Evolutionary conservation across 2,797 vertebrate genomes (phyloP), one percentile per base, ranked within the genome.

Genomic region (Apodemus agrarius): DNA sequence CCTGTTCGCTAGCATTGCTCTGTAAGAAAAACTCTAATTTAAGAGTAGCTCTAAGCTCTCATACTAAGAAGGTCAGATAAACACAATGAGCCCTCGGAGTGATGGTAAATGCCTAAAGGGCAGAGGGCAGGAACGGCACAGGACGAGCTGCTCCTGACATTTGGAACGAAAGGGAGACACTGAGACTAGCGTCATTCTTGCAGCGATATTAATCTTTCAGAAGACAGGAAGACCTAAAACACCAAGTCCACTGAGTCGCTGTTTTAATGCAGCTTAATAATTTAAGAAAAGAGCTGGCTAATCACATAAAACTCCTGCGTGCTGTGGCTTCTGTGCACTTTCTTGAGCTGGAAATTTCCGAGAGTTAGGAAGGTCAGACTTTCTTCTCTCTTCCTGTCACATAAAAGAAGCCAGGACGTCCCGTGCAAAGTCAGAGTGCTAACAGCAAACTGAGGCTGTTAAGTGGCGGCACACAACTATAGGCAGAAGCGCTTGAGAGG

Each of bases 131-230:
- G 72, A 92, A 96, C 0, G 81, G 89, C 8, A 89, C 91, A 95
- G 85, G 74, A 87, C 86, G 83, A 17, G 75, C 37, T 7, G 94
- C 75, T 96, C 95, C 87, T 83, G 88, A 76, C 74, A 96, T 86
- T 67, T 57, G 96, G 97, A 98, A 54, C n/a, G 24, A 93, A 95
- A 93, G 95, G 89, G 96, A 98, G 95, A 94, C 92, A 96, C 76
- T 76, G 75, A 98, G 88, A 78, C 94, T 46, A 83, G 13, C 89
- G 79, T 93, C 97, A 96, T 96, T 97, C 97, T 98, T 97, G 89
- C 87, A 97, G 54, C 83, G 95, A 97, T 95, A 98, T 98, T 98
- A 98, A 98, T 98, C 98, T 98, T 99, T 98, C 98, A 99, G 96
- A 98, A 92, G 97, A 96, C 95, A 89, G 85, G 85, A 98, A 98